Evolutionary conservation across 2,888 invertebrate genomes (phyloP).

Genomic region (Lasiommata megera): DNA sequence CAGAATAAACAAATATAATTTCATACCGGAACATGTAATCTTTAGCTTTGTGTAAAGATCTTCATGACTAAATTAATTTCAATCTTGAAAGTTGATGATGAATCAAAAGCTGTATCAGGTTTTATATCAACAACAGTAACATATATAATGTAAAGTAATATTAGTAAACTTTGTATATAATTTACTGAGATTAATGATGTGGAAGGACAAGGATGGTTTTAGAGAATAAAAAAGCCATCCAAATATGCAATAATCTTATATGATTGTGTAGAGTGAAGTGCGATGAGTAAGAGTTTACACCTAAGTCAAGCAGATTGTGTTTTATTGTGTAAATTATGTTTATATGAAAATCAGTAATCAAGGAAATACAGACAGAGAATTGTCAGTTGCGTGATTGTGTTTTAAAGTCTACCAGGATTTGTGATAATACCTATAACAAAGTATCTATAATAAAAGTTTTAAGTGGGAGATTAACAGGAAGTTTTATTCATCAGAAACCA

Average conservation of each 20-base stretch:
- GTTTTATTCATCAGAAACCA: conserved; percentile 72
- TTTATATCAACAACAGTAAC: conserved; percentile 49
- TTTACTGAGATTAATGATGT: conserved; percentile 77
- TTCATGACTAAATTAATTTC: conserved; percentile 59
- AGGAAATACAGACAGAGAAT: conserved; percentile 71
- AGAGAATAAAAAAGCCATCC: conserved; percentile 76
- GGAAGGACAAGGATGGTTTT: conserved; percentile 66
- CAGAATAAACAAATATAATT: conserved; percentile 53
- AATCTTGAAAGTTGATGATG: conserved; percentile 50
- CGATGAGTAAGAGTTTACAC: conserved; percentile 69
- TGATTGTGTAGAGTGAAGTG: conserved; percentile 76
- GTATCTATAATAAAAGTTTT: conserved; percentile 82
- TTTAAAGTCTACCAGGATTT: conserved; percentile 88
- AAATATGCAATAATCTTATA: conserved; percentile 76
- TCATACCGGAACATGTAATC: conserved; percentile 49
- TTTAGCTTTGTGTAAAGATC: conserved; percentile 52
- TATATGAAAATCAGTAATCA: conserved; percentile 78
- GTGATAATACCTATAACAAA: conserved; percentile 88
- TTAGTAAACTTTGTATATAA: conserved; percentile 80
- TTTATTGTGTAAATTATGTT: conserved; percentile 81
- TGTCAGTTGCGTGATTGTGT: conserved; percentile 85
- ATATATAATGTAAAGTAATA: conserved; percentile 73
- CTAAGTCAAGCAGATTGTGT: conserved; percentile 77
- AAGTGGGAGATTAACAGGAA: conserved; percentile 80
- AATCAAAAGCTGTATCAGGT: conserved; percentile 46